Evolutionary conservation across 2,797 vertebrate genomes (phyloP).

Genomic region (Nyctibius grandis): DNA sequence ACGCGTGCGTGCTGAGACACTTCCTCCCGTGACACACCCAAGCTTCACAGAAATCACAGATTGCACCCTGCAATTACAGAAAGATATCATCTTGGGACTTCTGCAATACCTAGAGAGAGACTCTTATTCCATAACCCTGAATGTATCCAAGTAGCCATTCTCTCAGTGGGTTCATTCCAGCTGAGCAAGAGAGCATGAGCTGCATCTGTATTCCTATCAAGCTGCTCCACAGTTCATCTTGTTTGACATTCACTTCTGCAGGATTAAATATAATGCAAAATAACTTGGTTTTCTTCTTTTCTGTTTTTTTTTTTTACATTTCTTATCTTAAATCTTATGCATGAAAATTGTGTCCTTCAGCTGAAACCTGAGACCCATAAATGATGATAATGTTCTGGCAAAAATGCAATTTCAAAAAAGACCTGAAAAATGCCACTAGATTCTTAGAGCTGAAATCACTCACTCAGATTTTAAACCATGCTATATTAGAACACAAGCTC

Average conservation of each 20-base stretch:
- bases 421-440: neutral
- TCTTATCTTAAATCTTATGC: neutral
- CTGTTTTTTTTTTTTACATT: neutral
- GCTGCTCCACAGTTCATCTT: neutral
- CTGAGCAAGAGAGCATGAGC: neutral
- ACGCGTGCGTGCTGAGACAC: constrained; percentile 92
- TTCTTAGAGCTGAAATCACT: neutral
- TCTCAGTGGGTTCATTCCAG: neutral
- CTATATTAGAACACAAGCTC: neutral
- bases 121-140: neutral
- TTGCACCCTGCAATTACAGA: constrained; percentile 81
- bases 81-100: neutral
- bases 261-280: neutral
- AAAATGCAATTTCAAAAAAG: neutral
- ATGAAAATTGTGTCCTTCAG: neutral
- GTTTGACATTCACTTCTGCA: neutral
- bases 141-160: neutral
- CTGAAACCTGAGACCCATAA: neutral
- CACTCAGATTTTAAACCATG: neutral
- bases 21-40: constrained; percentile 98
- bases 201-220: neutral
- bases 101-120: neutral
- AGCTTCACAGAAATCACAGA: constrained; percentile 98
- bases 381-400: neutral
- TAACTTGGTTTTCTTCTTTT: neutral